Percentiles rank a stretch among this genome's conserved stretches.
Evolutionary conservation across 2,113 vertebrate genomes (phyloP).

Genomic region (zebrafish (Danio rerio)): DNA sequence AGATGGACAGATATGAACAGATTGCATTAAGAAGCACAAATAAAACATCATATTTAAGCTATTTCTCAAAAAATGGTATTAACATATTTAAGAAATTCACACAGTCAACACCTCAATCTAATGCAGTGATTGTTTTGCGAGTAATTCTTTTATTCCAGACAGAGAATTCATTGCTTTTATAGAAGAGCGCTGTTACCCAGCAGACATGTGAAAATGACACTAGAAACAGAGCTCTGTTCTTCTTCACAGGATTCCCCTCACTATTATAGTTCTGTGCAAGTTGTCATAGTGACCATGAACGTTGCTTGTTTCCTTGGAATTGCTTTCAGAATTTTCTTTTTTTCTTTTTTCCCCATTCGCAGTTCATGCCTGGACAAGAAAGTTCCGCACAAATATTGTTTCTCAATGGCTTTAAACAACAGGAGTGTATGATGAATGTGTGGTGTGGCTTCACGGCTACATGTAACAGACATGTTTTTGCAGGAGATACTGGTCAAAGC

Average conservation of each 20-base stretch:
- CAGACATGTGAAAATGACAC: constrained; percentile 35
- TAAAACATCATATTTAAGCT: constrained; percentile 15
- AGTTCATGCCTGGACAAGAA: constrained; percentile 9
- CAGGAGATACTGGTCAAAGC: background rate
- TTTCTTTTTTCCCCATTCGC: background rate
- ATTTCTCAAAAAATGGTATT: background rate
- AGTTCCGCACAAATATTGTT: background rate
- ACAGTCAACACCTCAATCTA: background rate
- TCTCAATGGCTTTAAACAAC: background rate
- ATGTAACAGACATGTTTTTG: background rate
- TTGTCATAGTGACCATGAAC: constrained; percentile 59
- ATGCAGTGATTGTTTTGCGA: constrained; percentile 6
- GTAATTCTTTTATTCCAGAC: constrained; percentile 23
- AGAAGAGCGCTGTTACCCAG: constrained; percentile 1
- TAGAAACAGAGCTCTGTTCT: constrained; percentile 40
- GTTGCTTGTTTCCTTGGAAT: constrained; percentile 49
- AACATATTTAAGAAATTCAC: constrained; percentile 20
- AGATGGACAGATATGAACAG: background rate
- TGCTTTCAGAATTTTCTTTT: constrained; percentile 35
- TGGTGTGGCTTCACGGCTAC: background rate
- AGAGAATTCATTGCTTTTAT: constrained; percentile 1
- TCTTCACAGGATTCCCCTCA: constrained; percentile 46
- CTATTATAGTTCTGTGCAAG: constrained; percentile 34
- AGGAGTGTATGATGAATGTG: background rate
- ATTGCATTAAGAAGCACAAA: constrained; percentile 1